Evolutionary conservation across 2,888 invertebrate species (phyloP).

Genomic region (Scaptomyza reducta): DNA sequence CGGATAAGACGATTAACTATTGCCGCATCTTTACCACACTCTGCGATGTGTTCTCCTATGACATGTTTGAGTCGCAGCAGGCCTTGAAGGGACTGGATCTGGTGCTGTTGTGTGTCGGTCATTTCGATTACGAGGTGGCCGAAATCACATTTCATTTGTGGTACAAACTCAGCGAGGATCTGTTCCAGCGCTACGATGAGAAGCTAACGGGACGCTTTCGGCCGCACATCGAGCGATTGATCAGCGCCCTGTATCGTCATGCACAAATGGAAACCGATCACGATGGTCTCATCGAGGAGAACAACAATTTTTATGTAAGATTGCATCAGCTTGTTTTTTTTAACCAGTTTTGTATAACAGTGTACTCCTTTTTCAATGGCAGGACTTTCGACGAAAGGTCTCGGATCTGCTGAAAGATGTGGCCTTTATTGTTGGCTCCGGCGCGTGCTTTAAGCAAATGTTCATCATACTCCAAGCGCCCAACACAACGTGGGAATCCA

Average conservation of each 20-base stretch:
- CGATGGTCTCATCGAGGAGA: conserved; percentile 92
- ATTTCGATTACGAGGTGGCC: conserved; percentile 98
- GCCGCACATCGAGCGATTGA: conserved; percentile 95
- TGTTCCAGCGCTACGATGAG: conserved; percentile 94
- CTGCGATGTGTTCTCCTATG: conserved; percentile 94
- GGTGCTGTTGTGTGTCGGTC: conserved; percentile 95
- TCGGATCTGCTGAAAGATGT: conserved; percentile 98
- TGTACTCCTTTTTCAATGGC: too few relatives aligned
- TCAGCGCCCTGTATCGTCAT: conserved; percentile 94
- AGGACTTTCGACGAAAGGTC: conserved; percentile 93
- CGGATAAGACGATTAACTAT: conserved; percentile 96
- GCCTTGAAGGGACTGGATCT: conserved; percentile 93
- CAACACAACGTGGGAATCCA: conserved; percentile 94
- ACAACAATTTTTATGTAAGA: conserved; percentile 91
- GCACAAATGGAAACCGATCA: conserved; percentile 98
- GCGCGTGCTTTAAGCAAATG: conserved; percentile 96
- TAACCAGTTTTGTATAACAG: too few relatives aligned
- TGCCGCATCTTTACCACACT: conserved; percentile 95
- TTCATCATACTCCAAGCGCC: conserved; percentile 90
- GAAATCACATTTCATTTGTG: conserved; percentile 98
- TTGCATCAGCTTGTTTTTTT: background rate
- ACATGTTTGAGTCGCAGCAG: conserved; percentile 88
- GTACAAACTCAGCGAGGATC: conserved; percentile 97
- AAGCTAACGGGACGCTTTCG: conserved; percentile 92
- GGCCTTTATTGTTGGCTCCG: conserved; percentile 97